Evolutionary conservation across 2,797 vertebrate genomes (phyloP), one percentile per base, ranked within the genome.

Genomic region (Mionectes olivaceus): DNA sequence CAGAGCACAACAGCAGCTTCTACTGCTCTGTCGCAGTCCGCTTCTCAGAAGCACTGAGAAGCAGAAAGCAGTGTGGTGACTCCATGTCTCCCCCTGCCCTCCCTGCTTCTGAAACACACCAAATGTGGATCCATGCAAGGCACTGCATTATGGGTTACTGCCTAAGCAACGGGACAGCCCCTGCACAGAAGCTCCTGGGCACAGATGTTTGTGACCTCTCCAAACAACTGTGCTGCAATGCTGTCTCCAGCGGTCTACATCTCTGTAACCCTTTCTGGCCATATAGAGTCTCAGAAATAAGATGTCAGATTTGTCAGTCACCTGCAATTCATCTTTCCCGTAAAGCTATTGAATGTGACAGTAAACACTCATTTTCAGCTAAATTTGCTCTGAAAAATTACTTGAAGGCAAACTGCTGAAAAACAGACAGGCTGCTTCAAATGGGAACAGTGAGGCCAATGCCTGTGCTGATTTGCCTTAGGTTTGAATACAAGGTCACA

Each of bases 321-420:
- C 46, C 41, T 30, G 46, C 81, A 81, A 64, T 43, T 55, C 28
- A 63, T 88, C 49, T 86, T 73, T 53, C 49, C 73, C 49, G 53
- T 35, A 80, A 57, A 24, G 63, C 50, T 71, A 93, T 3, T 37
- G 13, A 91, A 68, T 78, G 22, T 93, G 90, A 93, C 94, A 96
- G 81, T n/a, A 82, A 91, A 82, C 43, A 65, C 15, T 43, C 41
- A 71, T 35, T 44, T 86, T 76, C 39, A 86, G 32, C 70, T 68
- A 84, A 90, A 28, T 13, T 43, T 1, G 0, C 50, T 87, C 76
- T 55, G 89, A 96, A 95, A 95, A 90, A 83, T 81, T 33, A 90
- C 83, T 83, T 59, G 44, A 91, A 93, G 95, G 89, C 81, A 84
- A 75, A 78, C 22, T 59, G 43, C 11, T 77, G 89, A 83, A 93